Evolutionary conservation across 1,140 invertebrate genomes (phyloP), one percentile per base, ranked within the genome.

Genomic region (Sycophila sp.): DNA sequence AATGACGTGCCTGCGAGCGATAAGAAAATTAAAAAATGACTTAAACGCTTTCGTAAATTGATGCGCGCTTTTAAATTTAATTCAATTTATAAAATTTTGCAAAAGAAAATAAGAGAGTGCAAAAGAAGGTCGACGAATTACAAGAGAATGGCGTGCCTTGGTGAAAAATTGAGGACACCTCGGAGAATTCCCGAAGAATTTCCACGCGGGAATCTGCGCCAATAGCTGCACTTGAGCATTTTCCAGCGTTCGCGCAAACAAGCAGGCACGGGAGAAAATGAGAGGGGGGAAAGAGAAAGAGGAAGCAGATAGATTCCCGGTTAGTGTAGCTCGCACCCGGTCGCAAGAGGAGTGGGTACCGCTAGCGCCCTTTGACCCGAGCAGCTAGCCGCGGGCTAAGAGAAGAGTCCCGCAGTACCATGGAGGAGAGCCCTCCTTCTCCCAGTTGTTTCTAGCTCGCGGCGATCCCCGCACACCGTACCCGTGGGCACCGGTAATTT

Each of bases 361-460:
- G 83, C 84, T 86, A 85, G 82, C 79, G 81, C 81, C 84, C 84
- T 85, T 76, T 85, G 83, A 86, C 84, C 84, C 78, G 79, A 13
- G 19, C 49, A n/a, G n/a, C 45, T 49, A 15, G 56, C 65, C 30
- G 17, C 13, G 22, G 7, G n/a, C n/a, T 6, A 22, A 32, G 34
- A 62, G 67, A 53, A n/a, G 30, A 51, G n/a, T n/a, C 17, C 19
- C 30, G 34, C 26, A 30, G 24, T 47, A 15, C 36, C 36, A 38
- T 77, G 71, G 24, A 75, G 73, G 69, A 77, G 74, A 82, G 80
- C 77, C 77, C 80, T 81, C 77, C 80, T 79, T 81, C 76, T 75
- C 78, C 77, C 71, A 74, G 77, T n/a, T n/a, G n/a, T n/a, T n/a
- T n/a, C n/a, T n/a, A n/a, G n/a, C 53, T 58, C 19, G 38, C 40